Base-by-base conservation (phyloP, 2,113 vertebrate genomes). In the Sylvia atricapilla region DNA sequence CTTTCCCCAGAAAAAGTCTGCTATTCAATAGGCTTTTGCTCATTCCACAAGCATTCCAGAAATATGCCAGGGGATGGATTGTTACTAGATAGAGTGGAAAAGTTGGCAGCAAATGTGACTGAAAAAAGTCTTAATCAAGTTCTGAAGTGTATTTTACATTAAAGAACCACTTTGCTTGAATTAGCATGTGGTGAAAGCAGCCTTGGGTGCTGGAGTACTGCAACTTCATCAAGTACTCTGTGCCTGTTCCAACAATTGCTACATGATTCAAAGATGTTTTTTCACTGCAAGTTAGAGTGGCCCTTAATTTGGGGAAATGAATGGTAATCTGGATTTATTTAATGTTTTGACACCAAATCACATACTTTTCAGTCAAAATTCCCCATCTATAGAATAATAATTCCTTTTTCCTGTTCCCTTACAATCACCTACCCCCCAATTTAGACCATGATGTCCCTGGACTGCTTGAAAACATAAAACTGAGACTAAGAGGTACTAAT, bases 401-500 rank as follows among this genome's bases (percentile, higher is more conserved):
- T 62, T 74, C 35, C 7, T 85, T 81, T 82, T 83, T 35, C 33
- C 30, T 77, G 13, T 41, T 76, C 22, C 21, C 24, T 69, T 83
- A n/a, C 3, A 44, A 33, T 49, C 13, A 52, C 9, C 30, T 41
- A 50, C 15, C 2, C 25, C 11, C 10, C 14, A 31, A 0, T 89
- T 73, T 76, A 82, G 58, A 89, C 16, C 7, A 28, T 56, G 46
- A 89, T 19, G 11, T 62, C 50, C 31, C 20, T 69, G 18, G 18
- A 39, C 43, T 93, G 23, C 33, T 59, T 90, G 59, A 90, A 70
- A 84, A 84, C 30, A 67, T 33, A 77, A 86, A 92, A 90, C 27
- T 84, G 46, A 90, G 30, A 28, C 24, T 59, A 77, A 73, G 33
- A 44, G 52, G 30, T 30, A 55, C 37, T 67, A 93, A 86, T 77